Evolutionary conservation across 2,113 vertebrate genomes (phyloP), one percentile per base, ranked within the genome.

Genomic region (Mola mola): DNA sequence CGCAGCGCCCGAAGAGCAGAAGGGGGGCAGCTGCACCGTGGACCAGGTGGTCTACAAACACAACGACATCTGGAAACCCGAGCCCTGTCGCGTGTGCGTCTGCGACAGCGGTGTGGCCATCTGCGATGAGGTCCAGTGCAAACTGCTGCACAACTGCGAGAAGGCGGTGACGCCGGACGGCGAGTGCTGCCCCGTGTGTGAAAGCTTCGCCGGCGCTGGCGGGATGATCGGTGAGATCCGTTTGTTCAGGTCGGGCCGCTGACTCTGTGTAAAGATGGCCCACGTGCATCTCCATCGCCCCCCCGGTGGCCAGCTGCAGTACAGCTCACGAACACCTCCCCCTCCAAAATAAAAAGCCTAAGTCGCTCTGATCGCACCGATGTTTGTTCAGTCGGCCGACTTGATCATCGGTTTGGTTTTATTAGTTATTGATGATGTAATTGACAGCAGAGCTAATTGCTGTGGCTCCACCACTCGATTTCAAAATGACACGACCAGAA

Each of bases 161-260:
- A 93, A 93, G 43, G 90, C 93, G 0, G 47, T 89, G 17, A 90
- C 90, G 0, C 95, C 93, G 0, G 56, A 92, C 0, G 97, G 96
- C 17, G 94, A 97, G 51, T 99, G 97, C 87, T 99, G 97, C 63
- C 93, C 94, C 0, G 90, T 94, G 41, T 99, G 97, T 20, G 75
- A 90, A 13, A 87, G 8, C 40, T 86, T 88, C 1, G 81, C 87
- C 83, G 83, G 90, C 3, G 84, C 84, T 11, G 36, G 55, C 33
- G 72, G 93, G 40, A 43, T 16, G n/a, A 86, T 83, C 3, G 88
- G 91, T 92, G 66, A 88, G 89, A 19, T 0, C 2, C 8, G 2
- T 29, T 12, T 20, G 10, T 2, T 6, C n/a, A 5, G 1, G 15
- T 6, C 17, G 15, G 15, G 37, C 4, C 4, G 37, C 4, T 6